Conservation (phyloP, 2,888 invertebrate genomes). For the Euspilapteryx auroguttella region DNA sequence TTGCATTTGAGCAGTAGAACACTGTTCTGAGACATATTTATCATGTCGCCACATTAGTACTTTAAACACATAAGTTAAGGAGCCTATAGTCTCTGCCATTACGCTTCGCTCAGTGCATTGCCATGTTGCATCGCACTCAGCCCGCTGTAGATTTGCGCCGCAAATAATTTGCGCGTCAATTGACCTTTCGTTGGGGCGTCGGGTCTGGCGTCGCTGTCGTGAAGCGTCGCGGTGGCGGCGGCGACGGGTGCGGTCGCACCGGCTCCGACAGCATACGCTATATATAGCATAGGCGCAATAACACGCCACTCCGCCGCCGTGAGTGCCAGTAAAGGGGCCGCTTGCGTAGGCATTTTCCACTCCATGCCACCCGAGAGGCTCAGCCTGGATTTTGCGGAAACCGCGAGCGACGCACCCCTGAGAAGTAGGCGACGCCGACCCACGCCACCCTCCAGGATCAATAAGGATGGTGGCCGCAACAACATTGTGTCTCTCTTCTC, state of each 20-base stretch:
- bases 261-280: too few species aligned
- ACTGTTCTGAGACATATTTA: too few species aligned
- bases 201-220: too few species aligned
- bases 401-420: conserved; percentile 30
- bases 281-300: conserved; percentile 49
- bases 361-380: conserved; percentile 53
- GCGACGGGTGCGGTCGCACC: conserved; percentile 23
- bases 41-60: too few species aligned
- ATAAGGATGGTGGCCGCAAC: conserved; percentile 53
- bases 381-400: conserved; percentile 46
- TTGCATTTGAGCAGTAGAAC: too few species aligned
- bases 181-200: conserved; percentile 62
- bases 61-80: too few species aligned
- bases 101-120: too few species aligned
- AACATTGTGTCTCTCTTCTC: too few species aligned
- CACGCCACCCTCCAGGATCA: conserved; percentile 54
- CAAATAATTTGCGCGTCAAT: conserved; percentile 61
- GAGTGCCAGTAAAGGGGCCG: conserved; percentile 36
- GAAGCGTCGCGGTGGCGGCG: conserved; percentile 34
- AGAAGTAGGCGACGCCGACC: conserved; percentile 44
- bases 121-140: conserved; percentile 5
- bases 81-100: too few species aligned
- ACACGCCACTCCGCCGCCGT: conserved; percentile 38
- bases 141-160: conserved; percentile 30
- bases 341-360: conserved; percentile 53